Evolutionary conservation across 2,113 vertebrate species (phyloP).

Genomic region (Enhydra lutris): DNA sequence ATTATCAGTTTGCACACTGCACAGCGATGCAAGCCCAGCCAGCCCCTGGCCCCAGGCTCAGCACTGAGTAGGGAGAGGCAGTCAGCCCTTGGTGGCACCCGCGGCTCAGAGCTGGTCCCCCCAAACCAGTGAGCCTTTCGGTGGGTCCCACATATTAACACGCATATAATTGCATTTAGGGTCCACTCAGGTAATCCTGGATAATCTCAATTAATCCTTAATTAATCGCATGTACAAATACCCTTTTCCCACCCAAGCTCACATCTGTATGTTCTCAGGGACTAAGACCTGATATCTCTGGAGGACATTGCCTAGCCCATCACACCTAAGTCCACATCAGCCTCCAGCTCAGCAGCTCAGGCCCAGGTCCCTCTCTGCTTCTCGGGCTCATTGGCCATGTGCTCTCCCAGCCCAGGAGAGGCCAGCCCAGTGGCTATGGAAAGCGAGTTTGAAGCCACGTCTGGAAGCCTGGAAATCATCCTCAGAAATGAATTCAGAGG

Average conservation of each 20-base stretch:
- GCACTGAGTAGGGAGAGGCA: neutral
- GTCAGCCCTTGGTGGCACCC: fast-evolving
- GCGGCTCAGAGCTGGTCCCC: neutral
- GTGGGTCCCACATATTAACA: neutral
- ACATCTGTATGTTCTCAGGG: neutral
- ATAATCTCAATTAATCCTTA: neutral
- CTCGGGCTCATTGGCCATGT: fast-evolving
- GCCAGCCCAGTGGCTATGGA: neutral
- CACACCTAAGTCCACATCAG: fast-evolving
- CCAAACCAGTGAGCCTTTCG: neutral
- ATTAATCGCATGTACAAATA: neutral
- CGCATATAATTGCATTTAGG: neutral
- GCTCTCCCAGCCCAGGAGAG: neutral
- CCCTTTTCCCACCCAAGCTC: neutral
- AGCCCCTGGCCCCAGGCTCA: neutral
- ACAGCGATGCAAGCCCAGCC: neutral
- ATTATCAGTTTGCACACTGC: neutral
- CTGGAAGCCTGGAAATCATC: neutral
- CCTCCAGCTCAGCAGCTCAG: neutral
- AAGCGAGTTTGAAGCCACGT: neutral
- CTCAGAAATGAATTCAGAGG: neutral
- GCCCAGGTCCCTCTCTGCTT: fast-evolving
- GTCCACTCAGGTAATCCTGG: neutral
- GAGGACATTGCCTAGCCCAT: no score
- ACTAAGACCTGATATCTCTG: neutral